Evolutionary conservation across 2,888 invertebrate genomes (phyloP).

Genomic region (Gnatocerus cornutus): DNA sequence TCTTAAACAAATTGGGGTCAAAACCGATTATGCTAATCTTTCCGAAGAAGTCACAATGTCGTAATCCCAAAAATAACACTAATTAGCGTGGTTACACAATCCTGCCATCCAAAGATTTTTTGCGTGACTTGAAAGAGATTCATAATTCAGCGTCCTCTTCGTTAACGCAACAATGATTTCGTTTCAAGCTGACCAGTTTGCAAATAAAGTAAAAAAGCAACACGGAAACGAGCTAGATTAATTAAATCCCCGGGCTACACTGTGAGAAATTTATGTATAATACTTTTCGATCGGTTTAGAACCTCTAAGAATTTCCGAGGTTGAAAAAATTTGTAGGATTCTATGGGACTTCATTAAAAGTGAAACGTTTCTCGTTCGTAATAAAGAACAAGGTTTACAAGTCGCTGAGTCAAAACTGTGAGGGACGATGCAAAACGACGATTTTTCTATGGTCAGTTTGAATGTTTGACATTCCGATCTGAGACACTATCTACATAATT

Average conservation of each 20-base stretch:
- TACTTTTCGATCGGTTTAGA: too few relatives aligned
- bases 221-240: neutral
- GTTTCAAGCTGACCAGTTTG: conserved; percentile 6
- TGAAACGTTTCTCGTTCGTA: neutral
- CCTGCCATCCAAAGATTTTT: neutral
- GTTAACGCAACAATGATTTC: neutral
- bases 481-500: neutral
- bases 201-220: neutral
- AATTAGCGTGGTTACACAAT: neutral
- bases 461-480: neutral
- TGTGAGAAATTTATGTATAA: conserved; percentile 2
- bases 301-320: conserved; percentile 10
- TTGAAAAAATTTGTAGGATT: conserved; percentile 3
- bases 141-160: neutral
- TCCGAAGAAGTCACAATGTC: neutral
- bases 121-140: neutral
- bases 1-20: conserved; percentile 7
- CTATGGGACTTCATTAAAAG: neutral
- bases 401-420: conserved; percentile 1
- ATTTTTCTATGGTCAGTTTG: too few relatives aligned
- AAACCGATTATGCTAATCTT: neutral
- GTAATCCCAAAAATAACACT: too few relatives aligned
- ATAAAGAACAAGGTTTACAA: conserved; percentile 22
- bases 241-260: conserved; percentile 1
- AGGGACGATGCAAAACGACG: too few relatives aligned